Conservation (phyloP, 1,140 invertebrate genomes). For the Daktulosphaira vitifoliae region DNA sequence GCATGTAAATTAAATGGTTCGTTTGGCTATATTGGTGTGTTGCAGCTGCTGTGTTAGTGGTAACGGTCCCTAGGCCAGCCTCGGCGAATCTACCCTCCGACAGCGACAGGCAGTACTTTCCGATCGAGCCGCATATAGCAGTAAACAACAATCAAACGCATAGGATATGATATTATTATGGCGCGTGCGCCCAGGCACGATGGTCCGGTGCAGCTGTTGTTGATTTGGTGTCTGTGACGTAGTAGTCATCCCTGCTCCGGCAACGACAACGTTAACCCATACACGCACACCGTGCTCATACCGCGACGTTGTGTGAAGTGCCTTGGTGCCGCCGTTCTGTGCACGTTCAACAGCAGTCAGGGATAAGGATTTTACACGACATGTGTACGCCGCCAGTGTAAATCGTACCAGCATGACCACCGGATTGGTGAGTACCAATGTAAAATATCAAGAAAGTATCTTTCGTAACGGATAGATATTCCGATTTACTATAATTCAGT, state of each 20-base stretch:
- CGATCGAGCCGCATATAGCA: background rate
- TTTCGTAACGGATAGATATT: too few species aligned
- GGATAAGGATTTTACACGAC: too few species aligned
- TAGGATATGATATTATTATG: background rate
- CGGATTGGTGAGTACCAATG: constrained; percentile 20
- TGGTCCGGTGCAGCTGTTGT: background rate
- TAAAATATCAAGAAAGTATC: too few species aligned
- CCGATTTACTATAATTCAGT: too few species aligned
- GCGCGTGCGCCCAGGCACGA: constrained; percentile 28
- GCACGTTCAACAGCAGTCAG: background rate
- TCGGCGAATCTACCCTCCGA: constrained; percentile 11
- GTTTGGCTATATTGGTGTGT: background rate
- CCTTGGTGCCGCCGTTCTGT: background rate
- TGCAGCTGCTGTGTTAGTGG: constrained; percentile 14
- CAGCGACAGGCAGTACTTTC: background rate
- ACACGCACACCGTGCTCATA: background rate
- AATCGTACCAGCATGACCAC: background rate
- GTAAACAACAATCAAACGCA: background rate
- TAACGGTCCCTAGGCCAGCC: constrained; percentile 24
- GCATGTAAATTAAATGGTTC: too few species aligned
- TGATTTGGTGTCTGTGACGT: constrained; percentile 17
- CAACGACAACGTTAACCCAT: too few species aligned
- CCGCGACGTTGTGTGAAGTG: background rate
- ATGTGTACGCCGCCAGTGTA: background rate
- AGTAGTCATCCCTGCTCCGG: background rate